Conservation (phyloP, 2,113 vertebrate species). For the Aphelocoma coerulescens region DNA sequence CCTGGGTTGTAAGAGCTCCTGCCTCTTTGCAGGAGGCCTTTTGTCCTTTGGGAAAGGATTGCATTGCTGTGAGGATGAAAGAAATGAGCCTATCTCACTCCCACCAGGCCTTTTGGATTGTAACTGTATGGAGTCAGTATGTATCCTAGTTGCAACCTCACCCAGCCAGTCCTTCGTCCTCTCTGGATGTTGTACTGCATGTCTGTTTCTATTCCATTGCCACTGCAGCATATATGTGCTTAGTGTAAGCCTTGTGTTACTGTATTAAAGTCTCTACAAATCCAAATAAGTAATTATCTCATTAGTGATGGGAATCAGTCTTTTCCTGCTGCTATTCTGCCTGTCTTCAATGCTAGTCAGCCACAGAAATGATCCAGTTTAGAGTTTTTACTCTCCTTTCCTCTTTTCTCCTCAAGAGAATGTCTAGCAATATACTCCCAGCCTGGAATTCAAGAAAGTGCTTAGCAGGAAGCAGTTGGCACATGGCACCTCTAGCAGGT, state of each 20-base stretch:
- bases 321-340: not conserved
- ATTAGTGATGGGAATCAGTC: not conserved
- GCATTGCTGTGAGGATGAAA: constrained; percentile 41
- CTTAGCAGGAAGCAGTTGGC: not conserved
- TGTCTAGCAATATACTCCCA: not conserved
- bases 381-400: not conserved
- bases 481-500: not conserved
- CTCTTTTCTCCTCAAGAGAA: not conserved
- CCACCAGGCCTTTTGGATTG: not conserved
- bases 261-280: not conserved
- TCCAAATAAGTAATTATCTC: not conserved
- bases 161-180: not conserved
- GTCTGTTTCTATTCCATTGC: not conserved
- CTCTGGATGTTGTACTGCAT: not conserved
- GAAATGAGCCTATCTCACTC: not conserved
- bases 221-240: not conserved
- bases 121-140: not conserved
- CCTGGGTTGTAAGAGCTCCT: constrained; percentile 27
- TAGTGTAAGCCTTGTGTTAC: not conserved
- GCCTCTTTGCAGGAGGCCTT: constrained; percentile 30
- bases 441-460: not conserved
- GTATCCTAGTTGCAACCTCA: not conserved
- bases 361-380: not conserved
- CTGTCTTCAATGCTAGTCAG: not conserved
- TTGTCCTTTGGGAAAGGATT: constrained; percentile 33